Conservation (phyloP, 1,140 invertebrate genomes). For the Thaumatotibia leucotreta region DNA sequence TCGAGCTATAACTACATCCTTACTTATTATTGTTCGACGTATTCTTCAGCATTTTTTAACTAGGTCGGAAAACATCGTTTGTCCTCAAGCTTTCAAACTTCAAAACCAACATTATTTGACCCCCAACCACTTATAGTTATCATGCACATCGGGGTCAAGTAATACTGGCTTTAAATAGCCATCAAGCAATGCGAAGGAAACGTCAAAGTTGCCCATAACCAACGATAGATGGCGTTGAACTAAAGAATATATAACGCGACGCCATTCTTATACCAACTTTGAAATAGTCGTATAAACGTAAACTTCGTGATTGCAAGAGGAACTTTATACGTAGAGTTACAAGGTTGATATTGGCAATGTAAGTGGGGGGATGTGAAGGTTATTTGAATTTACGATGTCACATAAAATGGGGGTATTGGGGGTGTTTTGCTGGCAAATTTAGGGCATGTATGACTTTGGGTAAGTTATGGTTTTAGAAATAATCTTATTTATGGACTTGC, state of each 20-base stretch:
- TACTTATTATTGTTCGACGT: too few relatives aligned
- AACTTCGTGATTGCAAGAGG: background rate
- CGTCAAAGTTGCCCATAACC: conserved; percentile 56
- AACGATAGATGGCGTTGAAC: conserved; percentile 62
- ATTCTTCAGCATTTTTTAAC: conserved; percentile 17
- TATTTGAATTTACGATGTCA: background rate
- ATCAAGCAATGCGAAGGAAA: conserved; percentile 39
- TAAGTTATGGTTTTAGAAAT: background rate
- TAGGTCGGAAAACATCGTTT: conserved; percentile 43
- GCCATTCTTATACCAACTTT: background rate
- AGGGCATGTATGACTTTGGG: background rate
- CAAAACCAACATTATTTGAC: conserved; percentile 7
- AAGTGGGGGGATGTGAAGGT: background rate
- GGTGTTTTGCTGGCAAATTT: background rate
- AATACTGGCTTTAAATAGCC: background rate
- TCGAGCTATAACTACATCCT: too few relatives aligned
- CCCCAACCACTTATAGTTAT: background rate
- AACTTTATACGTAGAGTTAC: background rate
- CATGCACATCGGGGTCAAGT: background rate
- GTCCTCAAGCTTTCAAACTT: too few relatives aligned
- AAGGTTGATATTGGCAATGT: background rate
- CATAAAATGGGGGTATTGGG: background rate
- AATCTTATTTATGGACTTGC: background rate
- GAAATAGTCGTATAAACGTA: background rate
- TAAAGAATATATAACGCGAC: conserved; percentile 38